Conservation (phyloP, 2,797 vertebrate genomes). For the Astyanax mexicanus region DNA sequence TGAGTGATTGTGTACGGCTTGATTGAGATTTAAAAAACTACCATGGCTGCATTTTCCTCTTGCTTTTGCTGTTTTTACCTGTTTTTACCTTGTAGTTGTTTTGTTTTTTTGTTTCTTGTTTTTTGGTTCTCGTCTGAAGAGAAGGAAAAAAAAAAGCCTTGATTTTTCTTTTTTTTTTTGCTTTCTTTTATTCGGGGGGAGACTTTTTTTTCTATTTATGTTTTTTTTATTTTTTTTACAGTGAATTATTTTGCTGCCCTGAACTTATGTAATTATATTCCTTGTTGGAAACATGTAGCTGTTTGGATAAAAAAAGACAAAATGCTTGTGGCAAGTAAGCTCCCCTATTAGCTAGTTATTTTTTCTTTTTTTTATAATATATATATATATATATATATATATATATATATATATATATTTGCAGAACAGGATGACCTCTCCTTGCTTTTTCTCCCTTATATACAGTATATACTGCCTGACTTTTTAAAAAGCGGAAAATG, state of each 20-base stretch:
- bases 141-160: conserved; percentile 77
- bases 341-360: conserved; percentile 78
- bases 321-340: conserved; percentile 82
- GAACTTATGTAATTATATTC: conserved; percentile 78
- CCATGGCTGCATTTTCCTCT: conserved; percentile 92
- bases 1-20: conserved; percentile 95
- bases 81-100: conserved; percentile 84
- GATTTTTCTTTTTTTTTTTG: conserved; percentile 78
- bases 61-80: conserved; percentile 91
- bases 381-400: too few species aligned
- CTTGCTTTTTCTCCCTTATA: conserved; percentile 89
- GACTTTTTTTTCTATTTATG: conserved; percentile 75
- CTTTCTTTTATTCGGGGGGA: conserved; percentile 70
- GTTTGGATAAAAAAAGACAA: conserved; percentile 59
- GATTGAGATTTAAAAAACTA: conserved; percentile 91
- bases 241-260: conserved; percentile 78
- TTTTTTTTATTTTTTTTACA: conserved; percentile 76
- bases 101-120: conserved; percentile 82
- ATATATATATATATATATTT: too few species aligned
- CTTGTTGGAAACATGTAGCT: conserved; percentile 82
- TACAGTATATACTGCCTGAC: conserved; percentile 90
- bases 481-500: conserved; percentile 82
- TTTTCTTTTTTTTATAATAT: too few species aligned
- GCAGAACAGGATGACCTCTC: conserved; percentile 86
- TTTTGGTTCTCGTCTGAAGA: too few species aligned